These are phyloP conservation scores for Tinamus major DNA, from an alignment of 2,797 vertebrate species.

Conservation along the genomic window DNA sequence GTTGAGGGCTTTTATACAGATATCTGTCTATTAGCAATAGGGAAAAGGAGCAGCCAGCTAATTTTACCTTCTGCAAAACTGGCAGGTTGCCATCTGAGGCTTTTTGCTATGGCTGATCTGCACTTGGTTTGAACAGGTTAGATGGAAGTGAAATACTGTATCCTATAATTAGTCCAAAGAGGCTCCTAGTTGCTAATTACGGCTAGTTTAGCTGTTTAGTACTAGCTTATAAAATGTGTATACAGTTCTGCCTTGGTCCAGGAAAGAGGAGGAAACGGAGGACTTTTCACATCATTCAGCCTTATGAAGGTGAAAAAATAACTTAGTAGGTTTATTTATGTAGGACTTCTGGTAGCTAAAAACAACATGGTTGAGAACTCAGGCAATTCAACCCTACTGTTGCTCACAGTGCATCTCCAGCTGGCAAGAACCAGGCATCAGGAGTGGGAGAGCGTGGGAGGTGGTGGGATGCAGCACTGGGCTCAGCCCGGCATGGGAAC, in stretches of 20 bases:
- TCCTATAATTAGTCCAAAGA: not conserved
- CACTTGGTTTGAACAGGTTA: not conserved
- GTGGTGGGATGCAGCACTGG: not conserved
- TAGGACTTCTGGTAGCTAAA: not conserved
- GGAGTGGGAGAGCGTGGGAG: accelerated
- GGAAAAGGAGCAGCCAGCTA: not conserved
- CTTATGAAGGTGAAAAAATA: not conserved
- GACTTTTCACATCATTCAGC: not conserved
- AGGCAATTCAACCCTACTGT: accelerated
- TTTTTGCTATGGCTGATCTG: not conserved
- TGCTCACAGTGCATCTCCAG: not conserved
- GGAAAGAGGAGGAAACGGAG: not conserved
- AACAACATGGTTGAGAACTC: not conserved
- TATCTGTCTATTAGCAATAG: not conserved
- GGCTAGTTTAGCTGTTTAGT: not conserved
- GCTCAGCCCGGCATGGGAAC: not conserved
- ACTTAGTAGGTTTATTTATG: not conserved
- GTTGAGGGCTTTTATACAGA: not conserved
- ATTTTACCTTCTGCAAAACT: not conserved
- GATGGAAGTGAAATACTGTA: not conserved
- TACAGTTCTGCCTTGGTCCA: not conserved
- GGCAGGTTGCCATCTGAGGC: not conserved
- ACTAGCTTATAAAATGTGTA: not conserved
- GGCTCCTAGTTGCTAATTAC: not conserved
- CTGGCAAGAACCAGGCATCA: not conserved